A percentile compares a stretch with the other conserved stretches of the same genome.
These are phyloP conservation scores for Coregonus ussuriensis DNA, from an alignment of 2,797 vertebrate genomes.

Conservation along the genomic window DNA sequence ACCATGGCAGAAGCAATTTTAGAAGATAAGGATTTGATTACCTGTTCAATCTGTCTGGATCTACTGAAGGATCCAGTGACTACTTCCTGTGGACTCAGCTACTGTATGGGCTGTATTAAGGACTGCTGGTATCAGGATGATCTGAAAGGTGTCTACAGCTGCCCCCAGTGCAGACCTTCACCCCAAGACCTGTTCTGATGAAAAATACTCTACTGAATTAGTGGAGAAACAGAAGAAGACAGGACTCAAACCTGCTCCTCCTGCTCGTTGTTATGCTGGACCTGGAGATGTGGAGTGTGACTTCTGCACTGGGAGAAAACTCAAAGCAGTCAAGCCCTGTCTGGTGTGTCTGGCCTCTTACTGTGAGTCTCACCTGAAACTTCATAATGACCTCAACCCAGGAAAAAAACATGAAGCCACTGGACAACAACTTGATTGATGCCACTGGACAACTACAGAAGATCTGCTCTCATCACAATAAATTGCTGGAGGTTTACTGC, in stretches of 20 bases:
- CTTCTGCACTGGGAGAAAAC: background rate
- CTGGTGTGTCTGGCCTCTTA: background rate
- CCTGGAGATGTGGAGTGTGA: background rate
- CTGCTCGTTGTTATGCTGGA: background rate
- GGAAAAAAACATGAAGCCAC: background rate
- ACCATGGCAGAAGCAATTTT: background rate
- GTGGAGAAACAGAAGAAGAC: background rate
- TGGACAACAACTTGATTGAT: too few relatives aligned
- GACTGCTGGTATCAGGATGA: constrained; percentile 29
- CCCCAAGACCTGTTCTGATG: constrained; percentile 17
- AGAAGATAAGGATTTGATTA: background rate
- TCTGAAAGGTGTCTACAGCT: constrained; percentile 2
- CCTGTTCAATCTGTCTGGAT: constrained; percentile 37
- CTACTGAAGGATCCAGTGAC: constrained; percentile 31
- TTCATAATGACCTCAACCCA: background rate
- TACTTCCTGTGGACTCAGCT: constrained; percentile 33
- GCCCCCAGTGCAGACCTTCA: constrained; percentile 44
- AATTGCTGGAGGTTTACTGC: too few relatives aligned
- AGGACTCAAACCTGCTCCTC: constrained; percentile 1
- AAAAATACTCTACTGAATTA: constrained; percentile 37
- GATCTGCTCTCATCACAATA: background rate
- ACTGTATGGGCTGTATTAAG: constrained; percentile 37
- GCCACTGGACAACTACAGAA: background rate
- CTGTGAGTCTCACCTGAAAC: background rate
- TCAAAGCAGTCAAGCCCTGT: background rate